phyloP scores from a whole-genome alignment of 2,797 vertebrate species.

The Rachycentron canadum region DNA sequence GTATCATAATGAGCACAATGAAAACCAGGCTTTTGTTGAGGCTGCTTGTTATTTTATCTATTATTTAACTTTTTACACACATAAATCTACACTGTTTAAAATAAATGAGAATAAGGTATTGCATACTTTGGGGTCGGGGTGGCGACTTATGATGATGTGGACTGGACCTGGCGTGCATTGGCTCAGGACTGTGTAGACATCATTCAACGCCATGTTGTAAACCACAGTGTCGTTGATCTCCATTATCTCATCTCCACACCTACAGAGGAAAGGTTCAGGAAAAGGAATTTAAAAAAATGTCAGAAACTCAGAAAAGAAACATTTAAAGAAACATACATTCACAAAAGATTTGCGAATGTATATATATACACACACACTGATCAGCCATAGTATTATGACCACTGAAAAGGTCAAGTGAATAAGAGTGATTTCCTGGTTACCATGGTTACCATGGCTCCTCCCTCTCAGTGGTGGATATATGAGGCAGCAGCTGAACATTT shows the following conservation, averaged over 20 bases:
- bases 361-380: not conserved
- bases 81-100: not conserved
- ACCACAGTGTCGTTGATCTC: conserved; percentile 92
- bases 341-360: not conserved
- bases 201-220: conserved; percentile 91
- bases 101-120: not conserved
- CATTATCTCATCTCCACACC: conserved; percentile 94
- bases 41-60: not conserved
- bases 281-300: no score
- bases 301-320: not conserved
- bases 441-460: no score
- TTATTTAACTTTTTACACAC: not conserved
- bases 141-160: conserved; percentile 92
- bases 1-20: no score
- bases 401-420: no score
- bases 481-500: no score
- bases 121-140: conserved; percentile 93
- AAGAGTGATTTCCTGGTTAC: no score
- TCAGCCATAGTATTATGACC: no score
- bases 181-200: conserved; percentile 91
- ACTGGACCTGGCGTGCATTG: conserved; percentile 90
- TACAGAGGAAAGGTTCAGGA: conserved; percentile 62
- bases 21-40: no score
- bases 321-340: not conserved
- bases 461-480: no score